Conservation (phyloP, 2,113 vertebrate genomes). For the Acanthochromis polyacanthus region DNA sequence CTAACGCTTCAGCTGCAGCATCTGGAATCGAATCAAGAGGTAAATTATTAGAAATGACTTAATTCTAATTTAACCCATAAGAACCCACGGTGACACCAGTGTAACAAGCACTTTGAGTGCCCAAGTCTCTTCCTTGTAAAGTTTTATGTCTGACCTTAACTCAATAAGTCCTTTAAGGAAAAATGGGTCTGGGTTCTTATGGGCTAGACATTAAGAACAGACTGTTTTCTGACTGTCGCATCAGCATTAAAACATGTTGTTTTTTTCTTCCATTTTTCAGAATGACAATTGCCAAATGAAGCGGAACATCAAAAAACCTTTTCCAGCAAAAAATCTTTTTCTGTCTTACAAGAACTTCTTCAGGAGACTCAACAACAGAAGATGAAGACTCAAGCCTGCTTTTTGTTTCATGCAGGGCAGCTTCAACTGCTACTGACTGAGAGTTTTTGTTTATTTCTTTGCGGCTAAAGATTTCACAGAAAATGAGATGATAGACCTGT, state of each 20-base stretch:
- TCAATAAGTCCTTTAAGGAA: no score
- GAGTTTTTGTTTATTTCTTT: not conserved
- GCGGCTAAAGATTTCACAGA: not conserved
- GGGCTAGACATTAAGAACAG: not conserved
- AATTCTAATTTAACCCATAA: no score
- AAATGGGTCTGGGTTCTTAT: no score
- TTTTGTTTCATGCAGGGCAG: not conserved
- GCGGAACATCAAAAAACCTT: fast-evolving
- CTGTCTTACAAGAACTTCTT: fast-evolving
- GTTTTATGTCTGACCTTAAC: no score
- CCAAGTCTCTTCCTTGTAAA: no score
- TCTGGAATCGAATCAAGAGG: fast-evolving
- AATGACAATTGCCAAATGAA: fast-evolving
- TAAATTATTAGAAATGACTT: constrained; percentile 5
- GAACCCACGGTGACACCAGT: no score
- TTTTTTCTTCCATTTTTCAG: constrained; percentile 39
- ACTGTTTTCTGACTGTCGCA: not conserved
- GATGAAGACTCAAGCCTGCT: not conserved
- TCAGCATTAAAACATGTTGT: not conserved
- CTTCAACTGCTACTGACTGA: not conserved
- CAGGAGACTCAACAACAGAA: not conserved
- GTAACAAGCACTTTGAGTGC: no score
- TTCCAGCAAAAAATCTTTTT: constrained; percentile 19
- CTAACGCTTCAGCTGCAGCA: fast-evolving
- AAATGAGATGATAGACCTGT: not conserved